phyloP scores from a whole-genome alignment of 1,140 invertebrate genomes.

The Diprion similis region DNA sequence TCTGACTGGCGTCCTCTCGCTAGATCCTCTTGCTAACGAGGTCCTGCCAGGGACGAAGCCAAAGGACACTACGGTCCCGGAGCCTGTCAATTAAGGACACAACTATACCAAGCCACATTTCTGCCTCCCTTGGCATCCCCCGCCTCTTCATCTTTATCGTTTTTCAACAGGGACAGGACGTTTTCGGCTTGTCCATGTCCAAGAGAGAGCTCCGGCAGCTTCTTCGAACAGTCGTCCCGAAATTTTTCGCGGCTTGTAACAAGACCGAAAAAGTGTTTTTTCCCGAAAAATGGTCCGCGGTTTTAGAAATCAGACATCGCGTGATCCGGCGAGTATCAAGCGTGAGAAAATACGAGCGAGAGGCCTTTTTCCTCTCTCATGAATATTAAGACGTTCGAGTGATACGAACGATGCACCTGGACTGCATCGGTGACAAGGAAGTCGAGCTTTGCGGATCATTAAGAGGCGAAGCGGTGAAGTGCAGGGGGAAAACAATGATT shows the following conservation, averaged over 20 bases:
- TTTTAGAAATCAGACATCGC: no score
- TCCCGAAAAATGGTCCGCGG: no score
- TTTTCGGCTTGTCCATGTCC: slow-evolving; percentile 22
- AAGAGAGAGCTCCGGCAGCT: no score
- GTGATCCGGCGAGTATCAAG: no score
- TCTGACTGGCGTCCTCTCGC: slow-evolving; percentile 50
- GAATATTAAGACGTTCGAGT: no score
- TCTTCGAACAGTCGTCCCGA: no score
- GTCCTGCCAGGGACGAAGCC: slow-evolving; percentile 55
- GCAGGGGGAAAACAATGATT: slow-evolving; percentile 16
- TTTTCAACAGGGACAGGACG: slow-evolving; percentile 26
- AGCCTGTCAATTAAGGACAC: slow-evolving; percentile 62
- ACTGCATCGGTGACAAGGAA: no score
- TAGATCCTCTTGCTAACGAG: slow-evolving; percentile 54
- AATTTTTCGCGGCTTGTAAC: no score
- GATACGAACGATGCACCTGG: no score
- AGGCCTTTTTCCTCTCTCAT: no score
- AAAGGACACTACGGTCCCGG: slow-evolving; percentile 28
- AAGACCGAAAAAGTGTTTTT: no score
- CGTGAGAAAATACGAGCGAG: no score
- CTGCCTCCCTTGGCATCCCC: slow-evolving; percentile 31
- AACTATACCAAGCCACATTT: slow-evolving; percentile 58
- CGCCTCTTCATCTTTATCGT: slow-evolving; percentile 18
- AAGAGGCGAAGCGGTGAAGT: slow-evolving; percentile 16
- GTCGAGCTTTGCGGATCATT: not conserved